Percentiles rank a stretch among this genome's conserved stretches.
phyloP scores from a whole-genome alignment of 2,888 invertebrate genomes.

The Leptopterna dolabrata region DNA sequence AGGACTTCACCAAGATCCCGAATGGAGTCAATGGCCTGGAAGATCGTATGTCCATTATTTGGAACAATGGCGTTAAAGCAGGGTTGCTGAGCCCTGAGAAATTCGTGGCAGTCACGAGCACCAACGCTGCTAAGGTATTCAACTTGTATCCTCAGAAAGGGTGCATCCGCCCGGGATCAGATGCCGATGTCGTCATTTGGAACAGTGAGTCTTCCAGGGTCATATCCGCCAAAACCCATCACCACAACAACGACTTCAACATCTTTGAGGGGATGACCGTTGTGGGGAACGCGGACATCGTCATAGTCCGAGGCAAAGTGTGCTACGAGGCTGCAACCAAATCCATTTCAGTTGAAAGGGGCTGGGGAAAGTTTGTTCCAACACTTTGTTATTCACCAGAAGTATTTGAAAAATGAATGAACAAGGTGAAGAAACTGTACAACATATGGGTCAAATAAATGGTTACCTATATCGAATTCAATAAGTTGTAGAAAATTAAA shows the following conservation, averaged over 20 bases:
- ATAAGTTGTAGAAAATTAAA: too few relatives aligned
- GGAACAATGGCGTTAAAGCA: constrained; percentile 95
- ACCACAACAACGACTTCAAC: constrained; percentile 95
- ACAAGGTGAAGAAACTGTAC: too few relatives aligned
- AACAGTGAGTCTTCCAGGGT: constrained; percentile 85
- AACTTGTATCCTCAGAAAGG: constrained; percentile 97
- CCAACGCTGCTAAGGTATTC: constrained; percentile 96
- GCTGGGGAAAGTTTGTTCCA: constrained; percentile 45
- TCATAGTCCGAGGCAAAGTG: constrained; percentile 90
- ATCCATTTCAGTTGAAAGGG: not conserved
- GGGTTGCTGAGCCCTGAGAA: constrained; percentile 87
- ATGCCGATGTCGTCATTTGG: constrained; percentile 98
- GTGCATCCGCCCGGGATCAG: constrained; percentile 89
- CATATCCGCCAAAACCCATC: constrained; percentile 92
- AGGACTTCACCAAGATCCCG: constrained; percentile 93
- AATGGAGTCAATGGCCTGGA: constrained; percentile 98
- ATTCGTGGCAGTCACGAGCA: constrained; percentile 96
- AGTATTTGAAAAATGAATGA: not conserved
- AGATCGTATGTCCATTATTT: constrained; percentile 95
- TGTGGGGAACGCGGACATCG: constrained; percentile 92
- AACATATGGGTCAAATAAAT: too few relatives aligned
- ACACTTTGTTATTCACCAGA: constrained; percentile 45
- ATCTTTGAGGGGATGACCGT: constrained; percentile 96
- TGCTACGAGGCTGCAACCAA: constrained; percentile 69
- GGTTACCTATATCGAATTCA: too few relatives aligned